A percentile compares a stretch with the other conserved stretches of the same genome.
Conservation (phyloP, 1,140 invertebrate species). For the Drosophila nebulosa region DNA sequence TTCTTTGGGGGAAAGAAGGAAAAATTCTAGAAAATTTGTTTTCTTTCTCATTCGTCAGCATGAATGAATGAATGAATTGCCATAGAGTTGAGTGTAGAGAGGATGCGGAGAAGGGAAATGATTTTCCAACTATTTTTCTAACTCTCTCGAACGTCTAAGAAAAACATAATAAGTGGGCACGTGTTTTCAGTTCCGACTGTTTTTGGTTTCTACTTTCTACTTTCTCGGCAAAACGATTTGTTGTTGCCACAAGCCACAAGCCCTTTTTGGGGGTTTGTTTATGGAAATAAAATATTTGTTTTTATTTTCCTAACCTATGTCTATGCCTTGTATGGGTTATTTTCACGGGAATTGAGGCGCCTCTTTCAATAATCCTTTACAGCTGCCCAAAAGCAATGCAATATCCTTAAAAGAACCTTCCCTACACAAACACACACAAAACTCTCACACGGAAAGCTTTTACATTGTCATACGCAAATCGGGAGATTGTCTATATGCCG, state of each 20-base stretch:
- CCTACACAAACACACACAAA: neutral
- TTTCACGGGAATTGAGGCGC: constrained; percentile 39
- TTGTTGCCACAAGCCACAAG: constrained; percentile 63
- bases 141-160: neutral
- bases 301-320: constrained; percentile 66
- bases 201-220: neutral
- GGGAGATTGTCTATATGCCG: too few relatives aligned
- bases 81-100: neutral
- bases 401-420: neutral
- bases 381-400: constrained; percentile 46
- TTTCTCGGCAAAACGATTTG: neutral
- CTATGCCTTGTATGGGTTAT: constrained; percentile 41
- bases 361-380: constrained; percentile 53
- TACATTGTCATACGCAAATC: too few relatives aligned
- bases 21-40: constrained; percentile 42
- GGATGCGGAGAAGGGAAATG: neutral
- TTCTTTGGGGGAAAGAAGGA: constrained; percentile 12
- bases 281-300: constrained; percentile 67
- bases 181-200: constrained; percentile 40
- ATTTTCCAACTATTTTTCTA: constrained; percentile 16
- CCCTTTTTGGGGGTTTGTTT: constrained; percentile 58
- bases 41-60: constrained; percentile 21
- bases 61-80: constrained; percentile 33
- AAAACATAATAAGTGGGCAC: constrained; percentile 75
- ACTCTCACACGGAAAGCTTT: too few relatives aligned